These are phyloP conservation scores for Cheilosia soror DNA, from an alignment of 2,888 invertebrate genomes.

Conservation along the genomic window DNA sequence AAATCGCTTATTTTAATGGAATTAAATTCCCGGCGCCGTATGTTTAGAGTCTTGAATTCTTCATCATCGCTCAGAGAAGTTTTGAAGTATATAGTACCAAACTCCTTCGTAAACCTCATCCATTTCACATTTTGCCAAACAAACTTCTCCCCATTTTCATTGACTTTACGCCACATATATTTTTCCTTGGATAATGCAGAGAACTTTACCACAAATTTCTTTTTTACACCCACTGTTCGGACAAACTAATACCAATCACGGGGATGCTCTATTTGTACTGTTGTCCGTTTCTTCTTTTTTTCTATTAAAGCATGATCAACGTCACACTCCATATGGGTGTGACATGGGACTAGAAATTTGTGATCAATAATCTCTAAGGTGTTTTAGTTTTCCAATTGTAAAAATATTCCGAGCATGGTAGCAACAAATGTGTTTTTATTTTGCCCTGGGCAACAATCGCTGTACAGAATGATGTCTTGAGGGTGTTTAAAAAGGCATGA, in stretches of 20 bases:
- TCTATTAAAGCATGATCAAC: constrained; percentile 15
- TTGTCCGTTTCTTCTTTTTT: constrained; percentile 2
- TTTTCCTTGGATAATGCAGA: constrained; percentile 4
- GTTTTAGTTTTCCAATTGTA: background rate
- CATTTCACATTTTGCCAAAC: constrained; percentile 28
- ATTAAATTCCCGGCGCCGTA: background rate
- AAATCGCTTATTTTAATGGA: constrained; percentile 1
- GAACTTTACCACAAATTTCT: constrained; percentile 21
- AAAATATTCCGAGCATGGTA: constrained; percentile 4
- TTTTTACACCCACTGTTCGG: constrained; percentile 5
- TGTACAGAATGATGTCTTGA: constrained; percentile 44
- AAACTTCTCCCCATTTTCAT: background rate
- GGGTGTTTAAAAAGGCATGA: constrained; percentile 60
- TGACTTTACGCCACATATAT: constrained; percentile 18
- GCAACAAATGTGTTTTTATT: constrained; percentile 12
- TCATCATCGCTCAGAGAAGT: constrained; percentile 6
- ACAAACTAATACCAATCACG: constrained; percentile 12
- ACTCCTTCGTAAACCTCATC: constrained; percentile 28
- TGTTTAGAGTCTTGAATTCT: constrained; percentile 5
- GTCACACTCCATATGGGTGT: constrained; percentile 19
- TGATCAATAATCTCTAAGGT: background rate
- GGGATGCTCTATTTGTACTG: constrained; percentile 1
- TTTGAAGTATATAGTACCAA: constrained; percentile 25
- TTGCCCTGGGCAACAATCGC: constrained; percentile 10
- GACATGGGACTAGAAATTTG: constrained; percentile 1